These are phyloP conservation scores for Actias luna DNA, from an alignment of 2,888 invertebrate genomes.

Conservation along the genomic window DNA sequence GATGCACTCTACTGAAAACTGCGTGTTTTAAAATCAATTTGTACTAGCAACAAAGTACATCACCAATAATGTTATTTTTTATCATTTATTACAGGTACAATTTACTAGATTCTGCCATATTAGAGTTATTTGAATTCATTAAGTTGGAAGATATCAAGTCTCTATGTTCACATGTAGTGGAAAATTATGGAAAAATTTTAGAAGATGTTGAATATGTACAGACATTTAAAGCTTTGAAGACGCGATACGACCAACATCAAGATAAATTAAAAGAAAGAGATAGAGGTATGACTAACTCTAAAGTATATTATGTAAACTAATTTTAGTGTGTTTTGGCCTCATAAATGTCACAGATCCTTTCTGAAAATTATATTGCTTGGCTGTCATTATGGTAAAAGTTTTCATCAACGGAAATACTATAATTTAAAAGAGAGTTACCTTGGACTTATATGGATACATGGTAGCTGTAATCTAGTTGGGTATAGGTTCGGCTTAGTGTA, in stretches of 20 bases:
- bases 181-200: slow-evolving; percentile 96
- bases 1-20: no score
- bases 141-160: slow-evolving; percentile 96
- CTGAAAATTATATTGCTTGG: background rate
- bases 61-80: background rate
- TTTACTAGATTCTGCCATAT: slow-evolving; percentile 98
- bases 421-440: no score
- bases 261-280: slow-evolving; percentile 94
- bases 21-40: no score
- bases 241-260: slow-evolving; percentile 95
- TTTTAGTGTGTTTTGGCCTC: background rate
- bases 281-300: slow-evolving; percentile 71
- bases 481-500: no score
- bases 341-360: no score
- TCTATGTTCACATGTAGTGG: slow-evolving; percentile 95
- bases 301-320: background rate
- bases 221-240: slow-evolving; percentile 96
- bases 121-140: slow-evolving; percentile 99
- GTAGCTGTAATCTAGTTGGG: no score
- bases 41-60: no score
- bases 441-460: no score
- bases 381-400: background rate
- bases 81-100: slow-evolving; percentile 86
- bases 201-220: slow-evolving; percentile 98
- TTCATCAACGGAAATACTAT: no score